Conservation (phyloP, 2,113 vertebrate genomes). For the Oxyura jamaicensis region DNA sequence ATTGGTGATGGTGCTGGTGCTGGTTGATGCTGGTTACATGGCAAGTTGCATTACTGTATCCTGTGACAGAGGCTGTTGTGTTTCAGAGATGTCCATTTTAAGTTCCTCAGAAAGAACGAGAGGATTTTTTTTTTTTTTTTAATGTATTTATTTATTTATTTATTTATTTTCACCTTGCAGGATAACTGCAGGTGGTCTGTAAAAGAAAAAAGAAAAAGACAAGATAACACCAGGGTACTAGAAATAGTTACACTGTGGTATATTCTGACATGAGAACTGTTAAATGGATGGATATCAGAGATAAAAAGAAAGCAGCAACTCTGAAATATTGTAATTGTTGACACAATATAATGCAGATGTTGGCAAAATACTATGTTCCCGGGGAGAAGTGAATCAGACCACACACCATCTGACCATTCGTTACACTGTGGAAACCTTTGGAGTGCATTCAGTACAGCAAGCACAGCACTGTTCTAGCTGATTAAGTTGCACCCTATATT, state of each 20-base stretch:
- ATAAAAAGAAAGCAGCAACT: not conserved
- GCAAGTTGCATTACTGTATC: not conserved
- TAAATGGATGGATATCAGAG: not conserved
- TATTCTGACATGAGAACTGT: not conserved
- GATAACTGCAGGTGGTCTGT: not conserved
- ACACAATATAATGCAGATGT: constrained; percentile 46
- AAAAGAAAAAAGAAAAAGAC: not conserved
- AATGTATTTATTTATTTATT: too few species aligned
- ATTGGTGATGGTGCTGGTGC: fast-evolving
- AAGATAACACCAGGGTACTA: not conserved
- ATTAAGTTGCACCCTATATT: constrained; percentile 64
- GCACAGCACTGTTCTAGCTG: constrained; percentile 58
- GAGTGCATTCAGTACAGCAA: constrained; percentile 37
- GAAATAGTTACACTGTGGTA: not conserved
- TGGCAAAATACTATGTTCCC: constrained; percentile 26
- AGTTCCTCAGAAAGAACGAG: not conserved
- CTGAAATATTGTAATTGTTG: constrained; percentile 32
- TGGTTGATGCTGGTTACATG: not conserved
- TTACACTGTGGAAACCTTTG: constrained; percentile 18
- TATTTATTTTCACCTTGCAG: not conserved
- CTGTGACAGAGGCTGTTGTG: not conserved
- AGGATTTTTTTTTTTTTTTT: not conserved
- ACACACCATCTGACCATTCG: constrained; percentile 2
- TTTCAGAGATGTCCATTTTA: not conserved
- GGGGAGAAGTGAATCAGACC: constrained; percentile 37